A percentile compares a stretch with the other conserved stretches of the same genome.
phyloP scores from a whole-genome alignment of 2,888 invertebrate genomes.

The Peribatodes rhomboidaria region DNA sequence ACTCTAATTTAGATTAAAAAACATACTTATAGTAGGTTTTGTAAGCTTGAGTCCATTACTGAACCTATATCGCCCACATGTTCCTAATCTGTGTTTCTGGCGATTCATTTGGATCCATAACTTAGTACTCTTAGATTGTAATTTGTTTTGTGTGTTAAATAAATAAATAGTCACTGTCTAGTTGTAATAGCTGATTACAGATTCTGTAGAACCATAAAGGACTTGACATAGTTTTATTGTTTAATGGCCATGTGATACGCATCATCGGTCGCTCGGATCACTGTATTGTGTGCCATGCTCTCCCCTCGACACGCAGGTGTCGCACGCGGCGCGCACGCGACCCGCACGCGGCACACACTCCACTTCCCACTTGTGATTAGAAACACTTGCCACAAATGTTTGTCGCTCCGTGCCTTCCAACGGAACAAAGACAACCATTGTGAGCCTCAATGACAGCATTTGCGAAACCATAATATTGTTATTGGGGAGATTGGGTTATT shows the following conservation, averaged over 20 bases:
- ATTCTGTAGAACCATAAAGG: slow-evolving; percentile 31
- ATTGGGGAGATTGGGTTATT: slow-evolving; percentile 51
- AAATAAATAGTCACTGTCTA: too few species aligned
- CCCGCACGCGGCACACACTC: slow-evolving; percentile 57
- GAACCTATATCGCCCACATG: too few species aligned
- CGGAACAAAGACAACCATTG: slow-evolving; percentile 68
- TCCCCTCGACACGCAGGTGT: slow-evolving; percentile 27
- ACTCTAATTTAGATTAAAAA: too few species aligned
- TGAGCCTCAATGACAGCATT: slow-evolving; percentile 60
- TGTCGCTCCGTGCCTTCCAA: slow-evolving; percentile 63
- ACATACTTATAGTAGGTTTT: too few species aligned
- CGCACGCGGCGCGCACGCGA: slow-evolving; percentile 59
- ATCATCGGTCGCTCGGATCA: slow-evolving; percentile 19
- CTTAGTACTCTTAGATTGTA: too few species aligned
- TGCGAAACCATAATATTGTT: slow-evolving; percentile 67
- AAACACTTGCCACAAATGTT: slow-evolving; percentile 79
- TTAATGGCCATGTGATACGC: slow-evolving; percentile 18
- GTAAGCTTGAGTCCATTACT: too few species aligned
- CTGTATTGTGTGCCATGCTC: slow-evolving; percentile 15
- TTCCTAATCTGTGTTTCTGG: too few species aligned
- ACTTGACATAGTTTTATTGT: slow-evolving; percentile 29
- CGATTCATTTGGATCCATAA: too few species aligned
- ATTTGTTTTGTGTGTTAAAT: too few species aligned
- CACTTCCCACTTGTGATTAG: slow-evolving; percentile 62
- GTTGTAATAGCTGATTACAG: background rate